Evolutionary conservation across 2,888 invertebrate genomes (phyloP).

Genomic region (Pristionchus maxplancki): DNA sequence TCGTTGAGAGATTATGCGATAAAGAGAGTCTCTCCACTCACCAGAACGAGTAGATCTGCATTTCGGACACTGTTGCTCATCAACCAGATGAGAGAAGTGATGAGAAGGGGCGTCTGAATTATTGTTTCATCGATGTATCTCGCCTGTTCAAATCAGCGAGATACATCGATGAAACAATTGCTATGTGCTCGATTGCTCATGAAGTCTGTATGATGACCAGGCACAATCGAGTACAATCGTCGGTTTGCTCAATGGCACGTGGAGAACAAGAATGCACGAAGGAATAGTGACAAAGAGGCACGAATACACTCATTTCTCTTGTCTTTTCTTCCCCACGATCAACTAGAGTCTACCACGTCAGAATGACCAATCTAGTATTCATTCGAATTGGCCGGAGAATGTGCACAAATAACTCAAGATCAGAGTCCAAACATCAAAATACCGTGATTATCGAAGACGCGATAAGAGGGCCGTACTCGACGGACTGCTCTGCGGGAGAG

Average conservation of each 20-base stretch:
- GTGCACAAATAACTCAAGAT: neutral
- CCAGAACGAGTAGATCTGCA: neutral
- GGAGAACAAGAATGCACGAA: neutral
- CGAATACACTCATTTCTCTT: neutral
- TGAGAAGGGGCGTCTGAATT: neutral
- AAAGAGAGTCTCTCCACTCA: neutral
- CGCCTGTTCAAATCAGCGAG: too few relatives aligned
- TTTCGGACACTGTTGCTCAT: neutral
- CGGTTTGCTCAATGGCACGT: neutral
- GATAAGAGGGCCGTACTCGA: slow-evolving; percentile 32
- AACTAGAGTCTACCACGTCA: neutral
- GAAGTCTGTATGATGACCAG: neutral
- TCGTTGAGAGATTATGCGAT: too few relatives aligned
- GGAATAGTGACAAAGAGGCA: neutral
- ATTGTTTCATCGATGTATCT: too few relatives aligned
- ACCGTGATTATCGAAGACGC: slow-evolving; percentile 27
- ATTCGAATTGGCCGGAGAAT: neutral
- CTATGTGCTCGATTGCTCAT: neutral
- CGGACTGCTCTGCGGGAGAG: neutral
- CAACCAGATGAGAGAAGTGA: neutral
- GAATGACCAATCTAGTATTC: neutral
- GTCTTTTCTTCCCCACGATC: neutral
- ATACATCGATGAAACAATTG: too few relatives aligned
- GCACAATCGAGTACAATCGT: neutral
- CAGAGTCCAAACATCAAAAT: neutral